Percentiles rank a stretch among this genome's conserved stretches.
These are phyloP conservation scores for Philereme vetulata DNA, from an alignment of 2,888 invertebrate genomes.

Conservation along the genomic window DNA sequence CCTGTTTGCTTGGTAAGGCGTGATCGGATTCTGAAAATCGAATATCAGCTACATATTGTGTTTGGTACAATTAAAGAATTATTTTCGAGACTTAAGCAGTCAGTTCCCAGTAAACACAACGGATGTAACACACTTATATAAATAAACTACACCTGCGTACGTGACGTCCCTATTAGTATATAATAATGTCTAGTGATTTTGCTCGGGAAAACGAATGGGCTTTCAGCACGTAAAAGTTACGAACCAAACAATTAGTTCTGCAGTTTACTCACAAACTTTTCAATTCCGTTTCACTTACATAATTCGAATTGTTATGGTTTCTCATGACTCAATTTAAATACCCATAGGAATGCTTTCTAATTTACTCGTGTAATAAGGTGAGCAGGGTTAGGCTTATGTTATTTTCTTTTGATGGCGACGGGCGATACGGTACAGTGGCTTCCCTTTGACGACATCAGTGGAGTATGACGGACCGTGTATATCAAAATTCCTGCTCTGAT, in stretches of 20 bases:
- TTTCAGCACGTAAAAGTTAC: conserved; percentile 25
- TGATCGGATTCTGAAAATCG: conserved; percentile 16
- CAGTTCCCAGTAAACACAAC: no score
- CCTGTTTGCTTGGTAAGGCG: conserved; percentile 6
- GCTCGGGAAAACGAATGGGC: conserved; percentile 11
- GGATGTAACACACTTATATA: no score
- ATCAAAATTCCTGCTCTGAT: conserved; percentile 25
- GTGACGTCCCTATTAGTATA: background rate
- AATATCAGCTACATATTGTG: background rate
- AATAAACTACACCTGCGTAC: no score
- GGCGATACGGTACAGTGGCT: conserved; percentile 32
- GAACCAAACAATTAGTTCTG: conserved; percentile 55
- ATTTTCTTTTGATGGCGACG: conserved; percentile 23
- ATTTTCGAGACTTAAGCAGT: no score
- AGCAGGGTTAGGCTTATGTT: conserved; percentile 20
- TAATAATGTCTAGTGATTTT: background rate
- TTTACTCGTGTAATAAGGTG: conserved; percentile 32
- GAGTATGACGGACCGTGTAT: conserved; percentile 25
- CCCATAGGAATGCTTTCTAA: conserved; percentile 35
- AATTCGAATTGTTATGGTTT: conserved; percentile 38
- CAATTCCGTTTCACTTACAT: conserved; percentile 53
- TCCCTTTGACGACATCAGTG: conserved; percentile 37
- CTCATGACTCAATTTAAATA: conserved; percentile 37
- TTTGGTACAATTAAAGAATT: no score
- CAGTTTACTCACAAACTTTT: conserved; percentile 49